phyloP scores from a whole-genome alignment of 1,140 invertebrate genomes.

The Matsumurasca onukii region DNA sequence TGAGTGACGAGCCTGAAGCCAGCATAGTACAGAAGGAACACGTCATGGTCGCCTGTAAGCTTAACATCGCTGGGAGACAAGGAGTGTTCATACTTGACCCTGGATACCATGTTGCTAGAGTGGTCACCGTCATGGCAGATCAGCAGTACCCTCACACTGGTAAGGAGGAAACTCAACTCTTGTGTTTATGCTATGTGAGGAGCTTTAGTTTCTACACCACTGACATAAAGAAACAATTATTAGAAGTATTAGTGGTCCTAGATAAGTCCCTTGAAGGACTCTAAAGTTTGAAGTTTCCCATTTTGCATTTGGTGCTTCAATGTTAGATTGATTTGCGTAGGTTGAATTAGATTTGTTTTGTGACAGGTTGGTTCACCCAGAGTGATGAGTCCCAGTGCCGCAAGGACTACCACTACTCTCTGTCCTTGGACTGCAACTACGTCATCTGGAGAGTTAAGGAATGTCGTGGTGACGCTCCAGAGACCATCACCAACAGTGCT shows the following conservation, averaged over 20 bases:
- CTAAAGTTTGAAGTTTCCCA: no score
- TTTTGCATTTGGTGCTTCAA: no score
- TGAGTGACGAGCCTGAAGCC: constrained; percentile 50
- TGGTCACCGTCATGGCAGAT: constrained; percentile 85
- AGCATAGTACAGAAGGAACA: constrained; percentile 69
- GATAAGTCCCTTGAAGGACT: no score
- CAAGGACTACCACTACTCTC: constrained; percentile 80
- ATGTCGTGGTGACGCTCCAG: constrained; percentile 49
- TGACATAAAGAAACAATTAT: no score
- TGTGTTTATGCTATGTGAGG: no score
- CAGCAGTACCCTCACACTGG: constrained; percentile 81
- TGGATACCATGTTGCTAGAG: constrained; percentile 84
- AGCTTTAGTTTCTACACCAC: no score
- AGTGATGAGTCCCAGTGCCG: constrained; percentile 67
- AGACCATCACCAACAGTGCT: constrained; percentile 56
- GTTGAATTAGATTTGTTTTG: no score
- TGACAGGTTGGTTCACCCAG: constrained; percentile 78
- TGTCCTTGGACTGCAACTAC: constrained; percentile 61
- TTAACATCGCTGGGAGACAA: constrained; percentile 66
- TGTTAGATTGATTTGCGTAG: no score
- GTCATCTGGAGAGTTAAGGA: constrained; percentile 79
- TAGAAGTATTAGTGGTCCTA: no score
- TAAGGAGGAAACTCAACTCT: no score
- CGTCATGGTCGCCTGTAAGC: constrained; percentile 76
- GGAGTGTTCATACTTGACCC: constrained; percentile 85